Base-by-base conservation (phyloP, 37 sponge, comb jelly and placozoan species). In the Dysidea cf. avara region DNA sequence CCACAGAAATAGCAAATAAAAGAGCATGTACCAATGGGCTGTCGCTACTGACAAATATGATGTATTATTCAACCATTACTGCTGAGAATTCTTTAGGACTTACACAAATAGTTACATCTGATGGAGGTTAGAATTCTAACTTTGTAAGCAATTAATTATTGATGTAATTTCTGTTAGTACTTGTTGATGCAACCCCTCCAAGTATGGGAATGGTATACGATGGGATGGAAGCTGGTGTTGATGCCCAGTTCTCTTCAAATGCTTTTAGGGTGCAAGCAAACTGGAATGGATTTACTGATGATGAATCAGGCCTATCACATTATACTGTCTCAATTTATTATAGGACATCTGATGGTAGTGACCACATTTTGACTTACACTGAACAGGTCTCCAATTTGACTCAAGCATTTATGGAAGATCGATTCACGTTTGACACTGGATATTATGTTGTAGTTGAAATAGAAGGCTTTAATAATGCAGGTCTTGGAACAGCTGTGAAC, bases 61-160 rank as follows among this genome's bases (percentile, higher is more conserved):
- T 74, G 17, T 93, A 93, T 75, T 89, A 89, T 48, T 89, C 90
- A 28, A 82, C 83, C n/a, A 31, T 93, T 0, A 30, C 37, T n/a
- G 82, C 60, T 11, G 25, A 18, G 76, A 93, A 93, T 69, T 80
- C 73, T 18, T 87, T 76, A 1, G 55, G 70, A 28, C 62, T 39
- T n/a, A 52, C 35, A 38, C 52, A 68, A 26, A 55, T 66, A n/a
- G 71, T 70, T 22, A 26, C 72, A 65, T 81, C 89, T 13, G 60
- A 80, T 73, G 89, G 86, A 85, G 86, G 89, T 88, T 18, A 71
- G 81, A 53, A 54, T 56, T 36, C 30, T 11, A 31, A 63, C 30
- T 36, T 7, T 26, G 7, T 12, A 12, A 12, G 5, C 46, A 43
- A 12, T 43, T 43, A 12, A 12, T 12, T 43, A 12, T 43, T 28